Evolutionary conservation across 2,113 vertebrate genomes (phyloP).

Genomic region (Sapajus apella): DNA sequence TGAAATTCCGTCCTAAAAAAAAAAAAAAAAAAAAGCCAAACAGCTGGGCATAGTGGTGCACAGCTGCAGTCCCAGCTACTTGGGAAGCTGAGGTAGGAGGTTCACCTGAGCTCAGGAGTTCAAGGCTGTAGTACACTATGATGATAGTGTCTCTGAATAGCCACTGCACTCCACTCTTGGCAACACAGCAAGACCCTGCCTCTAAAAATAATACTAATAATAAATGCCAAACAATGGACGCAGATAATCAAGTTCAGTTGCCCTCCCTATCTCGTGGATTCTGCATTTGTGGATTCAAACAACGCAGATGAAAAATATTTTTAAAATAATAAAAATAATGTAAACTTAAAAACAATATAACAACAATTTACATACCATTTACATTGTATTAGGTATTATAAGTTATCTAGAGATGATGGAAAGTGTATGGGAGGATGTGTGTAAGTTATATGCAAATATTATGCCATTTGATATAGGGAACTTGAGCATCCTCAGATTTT

Average conservation of each 20-base stretch:
- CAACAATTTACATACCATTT: not conserved
- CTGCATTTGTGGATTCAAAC: not conserved
- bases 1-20: no score
- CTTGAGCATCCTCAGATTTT: not conserved
- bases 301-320: not conserved
- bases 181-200: not conserved
- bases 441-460: not conserved
- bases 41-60: not conserved
- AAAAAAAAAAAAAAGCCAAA: slow-evolving; percentile 61
- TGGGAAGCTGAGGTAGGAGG: not conserved
- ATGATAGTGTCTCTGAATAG: not conserved
- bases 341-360: not conserved
- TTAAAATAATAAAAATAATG: not conserved
- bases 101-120: not conserved
- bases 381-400: not conserved
- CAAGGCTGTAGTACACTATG: not conserved
- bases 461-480: not conserved
- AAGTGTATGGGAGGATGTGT: not conserved
- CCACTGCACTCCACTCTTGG: not conserved
- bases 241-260: not conserved
- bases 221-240: not conserved
- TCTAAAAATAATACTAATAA: not conserved
- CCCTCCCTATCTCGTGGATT: not conserved
- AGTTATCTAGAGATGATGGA: not conserved
- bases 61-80: not conserved